Conservation (phyloP, 53 echinoderm and acorn worm species). For the Holothuria leucospilota region DNA sequence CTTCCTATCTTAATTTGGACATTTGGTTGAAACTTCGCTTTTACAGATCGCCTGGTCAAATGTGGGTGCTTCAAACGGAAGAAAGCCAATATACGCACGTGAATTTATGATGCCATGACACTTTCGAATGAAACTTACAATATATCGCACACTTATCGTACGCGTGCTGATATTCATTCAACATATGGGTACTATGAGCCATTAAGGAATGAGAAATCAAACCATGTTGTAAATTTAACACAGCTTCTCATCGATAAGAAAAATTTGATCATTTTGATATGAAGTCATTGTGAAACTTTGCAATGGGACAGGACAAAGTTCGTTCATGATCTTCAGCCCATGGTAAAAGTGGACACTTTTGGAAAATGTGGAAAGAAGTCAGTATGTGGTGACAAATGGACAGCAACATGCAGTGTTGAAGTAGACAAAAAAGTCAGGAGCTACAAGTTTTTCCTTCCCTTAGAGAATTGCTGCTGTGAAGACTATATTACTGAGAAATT, state of each 20-base stretch:
- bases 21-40: conserved; percentile 7
- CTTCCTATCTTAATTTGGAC: conserved; percentile 9
- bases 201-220: conserved; percentile 1
- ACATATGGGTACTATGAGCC: conserved; percentile 21
- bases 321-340: conserved; percentile 13
- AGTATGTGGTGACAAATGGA: neutral
- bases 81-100: conserved; percentile 16
- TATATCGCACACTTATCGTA: conserved; percentile 24
- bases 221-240: neutral
- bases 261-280: conserved; percentile 20
- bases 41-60: conserved; percentile 26
- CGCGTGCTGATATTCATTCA: conserved; percentile 6
- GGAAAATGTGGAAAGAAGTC: conserved; percentile 21
- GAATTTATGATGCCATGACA: neutral
- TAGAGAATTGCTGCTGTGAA: conserved; percentile 37
- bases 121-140: conserved; percentile 25
- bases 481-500: conserved; percentile 35
- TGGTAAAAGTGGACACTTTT: conserved; percentile 13
- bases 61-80: conserved; percentile 37
- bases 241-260: neutral
- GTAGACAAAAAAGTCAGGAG: neutral
- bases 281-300: conserved; percentile 38
- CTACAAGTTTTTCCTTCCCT: conserved; percentile 27
- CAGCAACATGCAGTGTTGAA: neutral
- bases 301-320: conserved; percentile 38